phyloP scores from a whole-genome alignment of 2,888 invertebrate species.

The Panzeria rudis region DNA sequence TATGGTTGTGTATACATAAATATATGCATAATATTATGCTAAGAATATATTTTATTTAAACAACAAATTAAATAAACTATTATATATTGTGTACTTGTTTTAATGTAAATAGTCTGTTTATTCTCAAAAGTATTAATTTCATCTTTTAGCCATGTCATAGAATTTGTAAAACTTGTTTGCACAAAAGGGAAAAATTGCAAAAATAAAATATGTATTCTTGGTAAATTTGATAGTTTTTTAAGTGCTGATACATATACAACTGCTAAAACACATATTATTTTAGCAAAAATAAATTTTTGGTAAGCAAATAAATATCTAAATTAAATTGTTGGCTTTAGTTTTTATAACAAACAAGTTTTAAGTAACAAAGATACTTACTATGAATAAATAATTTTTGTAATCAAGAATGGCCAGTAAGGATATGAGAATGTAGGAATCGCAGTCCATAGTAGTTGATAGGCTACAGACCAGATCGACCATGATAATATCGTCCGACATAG shows the following conservation, averaged over 20 bases:
- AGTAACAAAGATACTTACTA: too few relatives aligned
- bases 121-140: constrained; percentile 51
- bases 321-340: not conserved
- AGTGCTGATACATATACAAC: constrained; percentile 26
- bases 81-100: constrained; percentile 13
- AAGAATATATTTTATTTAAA: constrained; percentile 21
- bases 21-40: constrained; percentile 16
- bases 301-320: constrained; percentile 12
- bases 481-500: too few relatives aligned
- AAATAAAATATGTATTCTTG: not conserved
- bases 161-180: constrained; percentile 25
- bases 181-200: not conserved
- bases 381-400: too few relatives aligned
- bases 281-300: not conserved
- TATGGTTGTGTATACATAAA: not conserved
- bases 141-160: constrained; percentile 15
- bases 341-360: not conserved
- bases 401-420: too few relatives aligned
- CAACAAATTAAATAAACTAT: not conserved
- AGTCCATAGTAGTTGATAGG: too few relatives aligned
- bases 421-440: too few relatives aligned
- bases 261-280: not conserved
- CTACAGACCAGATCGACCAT: too few relatives aligned
- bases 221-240: constrained; percentile 19
- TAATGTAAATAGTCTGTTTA: constrained; percentile 65